A percentile compares a stretch with the other conserved stretches of the same genome.
Evolutionary conservation across 2,797 vertebrate species (phyloP).

Genomic region (Graptemys geographica): DNA sequence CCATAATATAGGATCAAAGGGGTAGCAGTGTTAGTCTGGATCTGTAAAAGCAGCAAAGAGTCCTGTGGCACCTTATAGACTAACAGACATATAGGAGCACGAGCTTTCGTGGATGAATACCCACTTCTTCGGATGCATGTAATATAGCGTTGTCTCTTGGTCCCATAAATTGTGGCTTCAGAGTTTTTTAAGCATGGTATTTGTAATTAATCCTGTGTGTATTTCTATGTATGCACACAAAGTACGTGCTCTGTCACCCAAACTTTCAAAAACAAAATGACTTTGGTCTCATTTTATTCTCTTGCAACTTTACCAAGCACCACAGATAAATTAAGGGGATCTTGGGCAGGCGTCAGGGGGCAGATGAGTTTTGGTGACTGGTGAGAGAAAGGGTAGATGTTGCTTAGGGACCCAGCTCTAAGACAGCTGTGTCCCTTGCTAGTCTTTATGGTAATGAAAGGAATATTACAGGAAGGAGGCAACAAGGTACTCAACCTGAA

Average conservation of each 20-base stretch:
- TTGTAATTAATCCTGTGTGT: neutral
- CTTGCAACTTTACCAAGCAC: neutral
- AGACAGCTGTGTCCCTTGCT: neutral
- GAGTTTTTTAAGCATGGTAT: neutral
- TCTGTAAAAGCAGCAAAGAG: too few relatives aligned
- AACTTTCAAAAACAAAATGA: neutral
- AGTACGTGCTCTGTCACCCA: neutral
- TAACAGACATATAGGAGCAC: too few relatives aligned
- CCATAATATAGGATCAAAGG: neutral
- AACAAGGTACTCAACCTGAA: neutral
- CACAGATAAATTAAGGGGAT: neutral
- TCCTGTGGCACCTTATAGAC: too few relatives aligned
- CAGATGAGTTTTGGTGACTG: neutral
- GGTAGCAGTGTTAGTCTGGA: too few relatives aligned
- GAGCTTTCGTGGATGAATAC: too few relatives aligned
- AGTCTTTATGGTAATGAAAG: neutral
- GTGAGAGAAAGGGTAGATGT: neutral
- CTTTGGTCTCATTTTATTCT: neutral
- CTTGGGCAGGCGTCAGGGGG: neutral
- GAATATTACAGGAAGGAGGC: neutral
- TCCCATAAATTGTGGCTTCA: neutral
- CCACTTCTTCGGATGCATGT: neutral
- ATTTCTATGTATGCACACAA: neutral
- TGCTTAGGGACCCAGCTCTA: neutral
- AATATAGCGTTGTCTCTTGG: neutral